Evolutionary conservation across 1,140 invertebrate genomes (phyloP).

Genomic region (Proales similis): DNA sequence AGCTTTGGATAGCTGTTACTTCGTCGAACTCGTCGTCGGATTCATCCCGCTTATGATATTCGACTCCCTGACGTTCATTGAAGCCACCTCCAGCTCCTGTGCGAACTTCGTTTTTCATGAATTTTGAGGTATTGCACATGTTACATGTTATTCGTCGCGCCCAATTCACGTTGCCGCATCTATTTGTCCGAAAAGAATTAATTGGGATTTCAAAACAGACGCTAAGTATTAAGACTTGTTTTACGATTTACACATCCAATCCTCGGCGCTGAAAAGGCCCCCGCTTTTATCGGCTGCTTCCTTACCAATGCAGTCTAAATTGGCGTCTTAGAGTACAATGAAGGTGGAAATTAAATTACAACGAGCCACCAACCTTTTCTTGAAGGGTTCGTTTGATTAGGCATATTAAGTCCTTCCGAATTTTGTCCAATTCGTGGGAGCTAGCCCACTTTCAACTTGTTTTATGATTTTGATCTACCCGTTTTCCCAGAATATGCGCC

Average conservation of each 20-base stretch:
- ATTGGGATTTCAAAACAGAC: conserved; percentile 37
- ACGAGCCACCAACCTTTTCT: too few species aligned
- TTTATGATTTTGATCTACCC: too few species aligned
- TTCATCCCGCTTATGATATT: conserved; percentile 79
- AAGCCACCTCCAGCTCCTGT: conserved; percentile 60
- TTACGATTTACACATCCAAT: conserved; percentile 95
- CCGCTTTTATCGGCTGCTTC: conserved; percentile 93
- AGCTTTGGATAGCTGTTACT: conserved; percentile 46
- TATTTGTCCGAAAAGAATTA: conserved; percentile 45
- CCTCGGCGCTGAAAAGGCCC: conserved; percentile 94
- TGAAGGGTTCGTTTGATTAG: too few species aligned
- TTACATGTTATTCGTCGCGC: conserved; percentile 90
- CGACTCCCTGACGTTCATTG: conserved; percentile 83
- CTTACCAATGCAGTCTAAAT: conserved; percentile 75
- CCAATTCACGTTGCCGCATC: conserved; percentile 99
- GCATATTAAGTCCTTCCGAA: too few species aligned
- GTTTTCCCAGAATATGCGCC: too few species aligned
- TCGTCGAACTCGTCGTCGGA: conserved; percentile 87
- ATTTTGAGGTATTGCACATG: conserved; percentile 96
- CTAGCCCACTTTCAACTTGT: too few species aligned
- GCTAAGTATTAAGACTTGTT: conserved; percentile 40
- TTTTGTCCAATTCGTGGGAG: too few species aligned
- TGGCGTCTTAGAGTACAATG: too few species aligned
- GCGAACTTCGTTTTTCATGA: conserved; percentile 74
- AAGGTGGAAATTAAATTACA: too few species aligned